Evolutionary conservation across 2,113 vertebrate genomes (phyloP).

Genomic region (Protobothrops mucrosquamatus): DNA sequence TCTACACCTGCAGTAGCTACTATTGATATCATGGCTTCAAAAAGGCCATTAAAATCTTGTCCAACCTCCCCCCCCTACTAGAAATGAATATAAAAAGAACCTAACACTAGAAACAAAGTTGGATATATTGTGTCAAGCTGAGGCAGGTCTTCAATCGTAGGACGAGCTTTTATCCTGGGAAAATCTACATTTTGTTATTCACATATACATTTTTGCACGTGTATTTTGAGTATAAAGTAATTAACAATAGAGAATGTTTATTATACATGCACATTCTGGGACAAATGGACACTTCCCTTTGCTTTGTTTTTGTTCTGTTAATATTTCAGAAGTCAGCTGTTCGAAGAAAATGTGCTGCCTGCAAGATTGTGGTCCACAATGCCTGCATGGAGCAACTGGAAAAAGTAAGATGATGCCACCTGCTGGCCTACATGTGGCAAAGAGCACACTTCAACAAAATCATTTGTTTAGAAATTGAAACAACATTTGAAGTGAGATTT

Average conservation of each 20-base stretch:
- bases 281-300: neutral
- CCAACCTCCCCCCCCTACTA: no score
- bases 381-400: slow-evolving; percentile 94
- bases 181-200: neutral
- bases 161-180: no score
- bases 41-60: no score
- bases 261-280: neutral
- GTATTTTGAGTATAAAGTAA: neutral
- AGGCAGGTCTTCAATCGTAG: no score
- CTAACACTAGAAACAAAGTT: no score
- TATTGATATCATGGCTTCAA: no score
- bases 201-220: neutral
- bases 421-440: slow-evolving; percentile 44
- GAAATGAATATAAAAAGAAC: no score
- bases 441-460: neutral
- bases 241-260: neutral
- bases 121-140: no score
- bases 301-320: slow-evolving; percentile 58
- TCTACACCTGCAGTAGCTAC: no score
- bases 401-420: slow-evolving; percentile 82
- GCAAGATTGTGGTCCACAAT: slow-evolving; percentile 94
- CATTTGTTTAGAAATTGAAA: neutral
- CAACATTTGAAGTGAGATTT: neutral
- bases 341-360: slow-evolving; percentile 93
- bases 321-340: slow-evolving; percentile 89